Evolutionary conservation across 2,113 vertebrate species (phyloP), one percentile per base, ranked within the genome.

Genomic region (Turnix velox): DNA sequence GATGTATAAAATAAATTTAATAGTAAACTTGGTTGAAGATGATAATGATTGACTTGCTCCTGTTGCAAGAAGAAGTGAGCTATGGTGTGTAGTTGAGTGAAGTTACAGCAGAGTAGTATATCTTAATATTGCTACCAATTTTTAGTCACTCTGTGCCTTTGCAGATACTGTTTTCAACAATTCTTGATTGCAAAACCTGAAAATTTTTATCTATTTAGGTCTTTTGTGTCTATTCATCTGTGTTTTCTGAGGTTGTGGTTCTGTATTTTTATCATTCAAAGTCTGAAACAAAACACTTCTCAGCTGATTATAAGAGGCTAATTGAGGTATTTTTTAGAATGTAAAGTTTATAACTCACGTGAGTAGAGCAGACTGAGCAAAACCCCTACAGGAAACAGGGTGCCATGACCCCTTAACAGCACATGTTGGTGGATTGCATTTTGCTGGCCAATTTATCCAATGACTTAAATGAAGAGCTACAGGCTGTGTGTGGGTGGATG

Each of bases 1-100:
- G 84, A 84, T 40, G 54, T 57, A 67, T 89, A 87, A 95, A 92
- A 92, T 61, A 76, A 92, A 92, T 87, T 66, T 80, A 91, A 85
- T 63, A 37, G 58, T 78, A 72, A 63, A 88, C 72, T 81, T 84
- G 48, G 58, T 48, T 88, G 65, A n/a, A 78, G 48, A 54, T 52
- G 62, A 58, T 91, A 95, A 73, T 4, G 3, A 73, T 83, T 94
- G 55, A 93, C 82, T 87, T 73, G 40, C 39, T 80, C 20, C n/a
- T 69, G 33, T 83, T 86, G 28, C 35, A 43, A 39, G n/a, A 82
- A 85, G 66, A 85, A 89, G 87, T 66, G 20, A 85, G 63, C 67
- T 85, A 35, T 31, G 18, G 16, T 31, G 49, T 77, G 63, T 71
- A 73, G 88, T 59, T 16, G 31, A 27, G 52, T 81, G 66, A 91